Conservation (phyloP, 2,888 invertebrate genomes). For the Dasypogon diadema region DNA sequence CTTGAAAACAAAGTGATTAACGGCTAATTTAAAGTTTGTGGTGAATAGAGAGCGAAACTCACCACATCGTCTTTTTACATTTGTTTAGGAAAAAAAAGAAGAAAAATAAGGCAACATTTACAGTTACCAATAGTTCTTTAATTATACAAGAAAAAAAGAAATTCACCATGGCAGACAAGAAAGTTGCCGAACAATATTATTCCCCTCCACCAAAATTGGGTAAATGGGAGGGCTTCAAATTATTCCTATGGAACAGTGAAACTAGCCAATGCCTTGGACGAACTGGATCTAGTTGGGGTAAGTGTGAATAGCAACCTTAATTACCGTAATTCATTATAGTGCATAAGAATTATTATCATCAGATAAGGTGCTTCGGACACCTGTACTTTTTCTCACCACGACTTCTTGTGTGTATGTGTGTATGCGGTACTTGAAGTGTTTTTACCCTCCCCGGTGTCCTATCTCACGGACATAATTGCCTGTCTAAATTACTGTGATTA, state of each 20-base stretch:
- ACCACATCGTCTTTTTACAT: constrained; percentile 7
- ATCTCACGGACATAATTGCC: background rate
- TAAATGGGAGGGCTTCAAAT: constrained; percentile 86
- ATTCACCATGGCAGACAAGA: constrained; percentile 80
- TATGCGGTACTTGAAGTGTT: background rate
- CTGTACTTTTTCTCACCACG: too few species aligned
- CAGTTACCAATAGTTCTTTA: constrained; percentile 52
- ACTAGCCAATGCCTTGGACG: constrained; percentile 92
- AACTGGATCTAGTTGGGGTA: constrained; percentile 94
- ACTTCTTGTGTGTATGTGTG: too few species aligned
- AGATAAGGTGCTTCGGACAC: too few species aligned
- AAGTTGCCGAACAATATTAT: constrained; percentile 81
- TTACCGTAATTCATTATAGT: too few species aligned
- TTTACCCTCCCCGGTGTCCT: background rate
- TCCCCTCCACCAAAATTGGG: constrained; percentile 84
- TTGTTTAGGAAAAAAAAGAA: constrained; percentile 5
- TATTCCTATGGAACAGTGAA: constrained; percentile 93
- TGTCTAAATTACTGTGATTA: background rate
- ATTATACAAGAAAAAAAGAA: constrained; percentile 57
- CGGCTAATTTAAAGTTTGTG: constrained; percentile 29
- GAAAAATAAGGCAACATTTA: constrained; percentile 47
- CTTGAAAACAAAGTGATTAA: constrained; percentile 41
- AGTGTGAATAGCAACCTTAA: constrained; percentile 72
- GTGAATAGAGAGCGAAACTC: constrained; percentile 27
- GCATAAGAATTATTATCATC: too few species aligned